Percentiles rank a stretch among this genome's conserved stretches.
Evolutionary conservation across 1,140 invertebrate species (phyloP).

Genomic region (Euura lappo): DNA sequence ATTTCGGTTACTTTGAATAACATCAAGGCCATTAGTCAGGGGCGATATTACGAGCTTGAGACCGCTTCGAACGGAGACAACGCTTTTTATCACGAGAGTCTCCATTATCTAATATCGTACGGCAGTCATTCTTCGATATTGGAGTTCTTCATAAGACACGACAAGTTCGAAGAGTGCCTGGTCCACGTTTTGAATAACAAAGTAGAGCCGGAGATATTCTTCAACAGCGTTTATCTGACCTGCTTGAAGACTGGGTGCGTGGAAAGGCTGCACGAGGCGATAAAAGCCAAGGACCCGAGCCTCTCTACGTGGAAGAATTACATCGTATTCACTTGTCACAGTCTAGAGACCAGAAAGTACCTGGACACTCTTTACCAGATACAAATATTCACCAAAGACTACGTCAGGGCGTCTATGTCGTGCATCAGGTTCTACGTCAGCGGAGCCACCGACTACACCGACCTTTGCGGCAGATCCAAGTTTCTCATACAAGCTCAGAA

Average conservation of each 20-base stretch:
- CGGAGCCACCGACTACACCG: conserved; percentile 61
- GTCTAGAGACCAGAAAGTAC: conserved; percentile 68
- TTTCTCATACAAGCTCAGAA: conserved; percentile 67
- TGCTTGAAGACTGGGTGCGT: conserved; percentile 69
- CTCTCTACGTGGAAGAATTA: conserved; percentile 72
- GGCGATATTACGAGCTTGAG: conserved; percentile 40
- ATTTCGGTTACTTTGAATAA: conserved; percentile 56
- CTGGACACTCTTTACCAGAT: conserved; percentile 73
- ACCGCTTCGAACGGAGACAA: conserved; percentile 25
- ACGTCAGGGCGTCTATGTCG: conserved; percentile 74
- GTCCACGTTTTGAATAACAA: conserved; percentile 69
- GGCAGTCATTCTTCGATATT: conserved; percentile 73
- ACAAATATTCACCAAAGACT: conserved; percentile 72
- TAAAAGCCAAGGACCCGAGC: conserved; percentile 67
- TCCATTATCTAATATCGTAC: conserved; percentile 76
- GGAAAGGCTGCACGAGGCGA: conserved; percentile 65
- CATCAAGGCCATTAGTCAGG: conserved; percentile 51
- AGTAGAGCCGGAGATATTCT: conserved; percentile 71
- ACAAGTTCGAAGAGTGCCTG: conserved; percentile 66
- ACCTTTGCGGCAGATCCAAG: conserved; percentile 61
- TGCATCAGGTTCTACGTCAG: conserved; percentile 74
- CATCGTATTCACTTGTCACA: conserved; percentile 69
- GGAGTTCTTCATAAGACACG: conserved; percentile 72
- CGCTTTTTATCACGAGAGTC: conserved; percentile 72
- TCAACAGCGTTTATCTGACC: conserved; percentile 71